Conservation (phyloP, 2,113 vertebrate species). For the Tapirus terrestris region DNA sequence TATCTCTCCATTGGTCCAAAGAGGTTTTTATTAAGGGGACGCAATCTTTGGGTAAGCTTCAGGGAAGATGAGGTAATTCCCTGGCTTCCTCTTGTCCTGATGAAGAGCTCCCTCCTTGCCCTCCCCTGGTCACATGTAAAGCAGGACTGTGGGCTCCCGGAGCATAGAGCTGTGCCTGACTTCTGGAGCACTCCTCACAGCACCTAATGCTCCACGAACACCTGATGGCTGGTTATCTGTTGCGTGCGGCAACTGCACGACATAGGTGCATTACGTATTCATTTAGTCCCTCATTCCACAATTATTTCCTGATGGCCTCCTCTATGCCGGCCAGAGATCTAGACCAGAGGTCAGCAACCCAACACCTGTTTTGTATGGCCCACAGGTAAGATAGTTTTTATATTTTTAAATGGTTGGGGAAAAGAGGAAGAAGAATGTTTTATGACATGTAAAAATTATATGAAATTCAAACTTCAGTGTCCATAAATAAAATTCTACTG, state of each 20-base stretch:
- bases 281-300: not conserved
- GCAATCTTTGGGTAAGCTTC: not conserved
- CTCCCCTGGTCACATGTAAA: not conserved
- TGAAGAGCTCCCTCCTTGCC: not conserved
- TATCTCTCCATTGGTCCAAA: not conserved
- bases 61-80: not conserved
- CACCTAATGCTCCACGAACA: not conserved
- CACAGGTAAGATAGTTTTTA: not conserved
- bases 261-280: not conserved
- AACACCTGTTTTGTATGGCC: not conserved
- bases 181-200: not conserved
- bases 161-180: fast-evolving
- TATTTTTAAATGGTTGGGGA: not conserved
- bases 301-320: not conserved
- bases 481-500: not conserved
- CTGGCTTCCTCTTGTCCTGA: not conserved
- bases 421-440: not conserved
- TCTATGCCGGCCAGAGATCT: not conserved
- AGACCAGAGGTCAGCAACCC: not conserved
- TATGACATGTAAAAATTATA: not conserved
- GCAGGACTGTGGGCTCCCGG: not conserved
- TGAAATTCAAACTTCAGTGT: not conserved
- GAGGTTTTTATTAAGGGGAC: not conserved
- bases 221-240: not conserved
- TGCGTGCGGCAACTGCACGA: not conserved